These are phyloP conservation scores for Opisthograptis luteolata DNA, from an alignment of 2,888 invertebrate genomes.

Conservation along the genomic window DNA sequence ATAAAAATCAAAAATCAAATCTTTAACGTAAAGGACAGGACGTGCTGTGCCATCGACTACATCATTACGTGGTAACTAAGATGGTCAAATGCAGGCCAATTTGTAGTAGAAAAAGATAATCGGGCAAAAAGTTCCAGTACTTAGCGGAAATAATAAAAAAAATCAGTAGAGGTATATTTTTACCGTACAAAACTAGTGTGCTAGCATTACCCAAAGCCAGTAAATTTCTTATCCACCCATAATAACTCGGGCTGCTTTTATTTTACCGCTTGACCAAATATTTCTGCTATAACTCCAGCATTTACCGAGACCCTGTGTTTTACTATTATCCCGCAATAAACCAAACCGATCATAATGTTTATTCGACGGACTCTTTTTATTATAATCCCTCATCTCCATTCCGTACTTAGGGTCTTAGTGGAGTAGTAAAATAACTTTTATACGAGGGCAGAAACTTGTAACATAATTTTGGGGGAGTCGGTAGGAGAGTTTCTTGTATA, in stretches of 20 bases:
- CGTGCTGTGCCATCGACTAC: too few relatives aligned
- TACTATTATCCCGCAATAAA: slow-evolving; percentile 27
- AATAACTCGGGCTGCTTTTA: background rate
- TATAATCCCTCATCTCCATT: slow-evolving; percentile 43
- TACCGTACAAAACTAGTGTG: too few relatives aligned
- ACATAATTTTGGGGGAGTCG: slow-evolving; percentile 64
- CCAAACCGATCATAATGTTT: slow-evolving; percentile 28
- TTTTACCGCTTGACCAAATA: slow-evolving; percentile 5
- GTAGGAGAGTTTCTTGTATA: slow-evolving; percentile 44
- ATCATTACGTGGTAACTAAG: too few relatives aligned
- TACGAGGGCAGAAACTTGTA: slow-evolving; percentile 50
- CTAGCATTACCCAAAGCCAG: too few relatives aligned
- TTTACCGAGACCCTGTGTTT: slow-evolving; percentile 13
- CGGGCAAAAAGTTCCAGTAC: too few relatives aligned
- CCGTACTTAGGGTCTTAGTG: slow-evolving; percentile 65
- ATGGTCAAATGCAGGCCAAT: too few relatives aligned
- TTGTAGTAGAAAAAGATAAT: too few relatives aligned
- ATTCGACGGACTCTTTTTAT: slow-evolving; percentile 27
- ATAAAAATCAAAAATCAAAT: too few relatives aligned
- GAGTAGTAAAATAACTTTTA: slow-evolving; percentile 69
- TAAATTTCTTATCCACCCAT: background rate
- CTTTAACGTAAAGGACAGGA: too few relatives aligned
- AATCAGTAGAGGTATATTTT: too few relatives aligned
- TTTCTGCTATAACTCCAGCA: slow-evolving; percentile 1
- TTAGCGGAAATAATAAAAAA: too few relatives aligned